Base-by-base conservation (phyloP, 2,888 invertebrate genomes). In the Drosophila prostipennis region DNA sequence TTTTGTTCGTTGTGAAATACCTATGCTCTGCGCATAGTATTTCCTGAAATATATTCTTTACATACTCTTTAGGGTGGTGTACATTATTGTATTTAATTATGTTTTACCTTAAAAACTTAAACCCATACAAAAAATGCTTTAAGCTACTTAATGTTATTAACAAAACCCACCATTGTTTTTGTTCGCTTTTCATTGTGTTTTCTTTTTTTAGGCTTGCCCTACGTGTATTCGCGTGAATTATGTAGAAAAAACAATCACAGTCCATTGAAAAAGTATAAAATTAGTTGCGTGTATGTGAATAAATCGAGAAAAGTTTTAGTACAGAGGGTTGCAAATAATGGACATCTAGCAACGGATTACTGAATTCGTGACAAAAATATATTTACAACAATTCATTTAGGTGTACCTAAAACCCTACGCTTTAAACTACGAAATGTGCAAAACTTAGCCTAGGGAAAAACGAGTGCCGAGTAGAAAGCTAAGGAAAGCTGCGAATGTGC, bases 341-440 rank as follows among this genome's bases (percentile, higher is more conserved):
- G 63, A 74, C 72, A 71, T 59, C 54, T 53, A 48, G 60, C 19
- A 59, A 58, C 64, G 53, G 54, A 54, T 60, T 73, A 67, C 52
- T 61, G 75, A 51, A 59, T 67, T 70, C 77, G 72, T 71, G 70
- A 74, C 71, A 57, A 59, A 74, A 70, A 67, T 86, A 67, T 86
- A 86, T 89, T 74, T 87, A 87, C 83, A 87, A 70, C 76, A 82
- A 76, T 78, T 78, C 72, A 74, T 76, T 87, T 77, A 80, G 73
- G 67, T 77, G 67, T 77, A 78, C 89, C 89, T 89, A 83, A 81
- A 83, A 89, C 90, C 89, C 83, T 89, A 89, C 53, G 72, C 71
- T 73, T 71, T 79, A 86, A 74, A 63, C 73, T 84, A 77, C 65
- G 45, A 78, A 74, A 76, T 68, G 76, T 77, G 77, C 76, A 75